A percentile compares a stretch with the other conserved stretches of the same genome.
These are phyloP conservation scores for Drosophila nigromelanica DNA, from an alignment of 1,140 invertebrate genomes.

Conservation along the genomic window DNA sequence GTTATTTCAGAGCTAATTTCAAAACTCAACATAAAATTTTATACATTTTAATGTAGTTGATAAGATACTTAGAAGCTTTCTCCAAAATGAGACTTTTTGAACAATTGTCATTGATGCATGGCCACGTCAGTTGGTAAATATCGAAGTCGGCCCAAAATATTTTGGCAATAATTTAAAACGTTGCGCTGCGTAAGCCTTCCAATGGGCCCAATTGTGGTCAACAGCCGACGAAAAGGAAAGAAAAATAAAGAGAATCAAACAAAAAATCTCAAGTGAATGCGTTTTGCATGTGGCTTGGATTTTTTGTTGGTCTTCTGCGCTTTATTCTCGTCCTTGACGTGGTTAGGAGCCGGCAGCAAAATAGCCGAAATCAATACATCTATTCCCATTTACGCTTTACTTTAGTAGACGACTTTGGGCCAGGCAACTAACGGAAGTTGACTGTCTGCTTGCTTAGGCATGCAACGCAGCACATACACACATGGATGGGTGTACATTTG, in stretches of 20 bases:
- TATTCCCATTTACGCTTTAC: conserved; percentile 9
- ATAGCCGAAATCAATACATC: conserved; percentile 72
- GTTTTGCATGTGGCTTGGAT: conserved; percentile 75
- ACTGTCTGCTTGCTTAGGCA: conserved; percentile 60
- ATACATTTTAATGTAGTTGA: too few relatives aligned
- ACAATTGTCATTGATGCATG: conserved; percentile 71
- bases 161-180: conserved; percentile 57
- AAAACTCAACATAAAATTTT: too few relatives aligned
- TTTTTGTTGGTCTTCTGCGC: conserved; percentile 55
- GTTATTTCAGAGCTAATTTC: too few relatives aligned
- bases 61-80: background rate
- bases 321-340: conserved; percentile 57
- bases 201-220: conserved; percentile 43
- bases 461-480: conserved; percentile 42
- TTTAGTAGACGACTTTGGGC: background rate
- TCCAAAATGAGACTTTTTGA: conserved; percentile 36
- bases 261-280: conserved; percentile 42
- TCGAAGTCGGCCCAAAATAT: conserved; percentile 46
- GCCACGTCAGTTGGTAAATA: conserved; percentile 50
- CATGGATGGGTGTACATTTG: conserved; percentile 1
- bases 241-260: conserved; percentile 6
- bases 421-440: conserved; percentile 51
- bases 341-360: conserved; percentile 25
- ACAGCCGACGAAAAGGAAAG: conserved; percentile 7
- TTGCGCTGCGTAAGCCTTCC: conserved; percentile 16